Conservation (phyloP, 2,888 invertebrate genomes). For the Sipha maydis region DNA sequence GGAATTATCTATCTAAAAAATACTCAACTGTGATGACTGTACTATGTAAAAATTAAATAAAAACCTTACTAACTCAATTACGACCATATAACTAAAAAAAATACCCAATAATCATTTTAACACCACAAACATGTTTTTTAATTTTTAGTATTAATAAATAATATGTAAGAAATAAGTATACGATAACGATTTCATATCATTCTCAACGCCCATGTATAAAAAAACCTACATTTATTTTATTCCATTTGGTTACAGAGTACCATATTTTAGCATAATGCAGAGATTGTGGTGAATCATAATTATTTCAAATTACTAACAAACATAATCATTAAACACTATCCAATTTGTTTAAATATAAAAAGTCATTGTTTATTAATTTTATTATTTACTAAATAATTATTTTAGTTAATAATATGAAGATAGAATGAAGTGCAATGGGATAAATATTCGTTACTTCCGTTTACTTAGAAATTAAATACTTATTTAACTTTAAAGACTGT, state of each 20-base stretch:
- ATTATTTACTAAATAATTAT: not conserved
- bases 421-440: not conserved
- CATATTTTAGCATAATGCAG: conserved; percentile 22
- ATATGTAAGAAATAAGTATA: not conserved
- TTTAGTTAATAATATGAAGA: not conserved
- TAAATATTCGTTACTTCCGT: not conserved
- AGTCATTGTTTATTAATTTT: not conserved
- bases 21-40: not conserved
- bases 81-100: not conserved
- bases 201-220: not conserved
- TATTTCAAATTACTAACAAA: not conserved
- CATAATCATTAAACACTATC: conserved; percentile 7
- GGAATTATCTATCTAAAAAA: not conserved
- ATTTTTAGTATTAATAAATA: not conserved
- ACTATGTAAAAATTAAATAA: conserved; percentile 8
- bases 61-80: not conserved
- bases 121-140: not conserved
- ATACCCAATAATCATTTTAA: not conserved
- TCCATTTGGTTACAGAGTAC: conserved; percentile 3
- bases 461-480: not conserved
- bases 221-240: not conserved
- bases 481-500: conserved; percentile 1
- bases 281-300: conserved; percentile 20
- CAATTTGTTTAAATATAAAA: not conserved
- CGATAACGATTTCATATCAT: not conserved